A percentile compares a stretch with the other conserved stretches of the same genome.
Conservation (phyloP, 1,140 invertebrate genomes). For the Cotesia typhae region DNA sequence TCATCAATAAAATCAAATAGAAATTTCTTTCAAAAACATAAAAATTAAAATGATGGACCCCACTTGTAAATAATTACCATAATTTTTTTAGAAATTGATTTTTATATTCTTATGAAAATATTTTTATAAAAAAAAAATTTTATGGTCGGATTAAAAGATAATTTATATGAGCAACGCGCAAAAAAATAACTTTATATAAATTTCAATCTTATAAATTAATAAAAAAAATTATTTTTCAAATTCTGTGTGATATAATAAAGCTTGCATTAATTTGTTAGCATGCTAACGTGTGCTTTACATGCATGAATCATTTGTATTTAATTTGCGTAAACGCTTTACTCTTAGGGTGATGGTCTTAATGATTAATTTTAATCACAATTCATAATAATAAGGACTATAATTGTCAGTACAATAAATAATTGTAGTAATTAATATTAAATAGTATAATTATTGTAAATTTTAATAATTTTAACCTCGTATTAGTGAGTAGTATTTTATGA, state of each 20-base stretch:
- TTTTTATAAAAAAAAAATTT: no score
- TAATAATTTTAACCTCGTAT: no score
- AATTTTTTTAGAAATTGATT: no score
- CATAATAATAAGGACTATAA: slow-evolving; percentile 1
- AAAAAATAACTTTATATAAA: not conserved
- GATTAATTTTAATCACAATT: not conserved
- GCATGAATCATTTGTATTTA: slow-evolving; percentile 25
- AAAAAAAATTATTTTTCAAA: no score
- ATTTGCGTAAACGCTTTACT: slow-evolving; percentile 22
- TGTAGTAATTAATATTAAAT: slow-evolving; percentile 1
- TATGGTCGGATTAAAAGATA: not conserved
- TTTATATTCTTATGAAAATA: no score
- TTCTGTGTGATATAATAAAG: not conserved
- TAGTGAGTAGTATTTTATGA: no score
- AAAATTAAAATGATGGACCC: no score
- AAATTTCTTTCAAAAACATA: no score
- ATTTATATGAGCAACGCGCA: slow-evolving; percentile 1
- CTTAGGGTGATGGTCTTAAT: slow-evolving; percentile 13
- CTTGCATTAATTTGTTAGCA: slow-evolving; percentile 3
- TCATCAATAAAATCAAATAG: no score
- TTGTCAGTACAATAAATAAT: slow-evolving; percentile 7
- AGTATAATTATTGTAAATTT: not conserved
- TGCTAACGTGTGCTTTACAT: slow-evolving; percentile 12
- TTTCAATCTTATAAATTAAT: not conserved
- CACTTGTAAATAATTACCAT: no score